Conservation (phyloP, 2,888 invertebrate genomes). For the Baccha elongata region DNA sequence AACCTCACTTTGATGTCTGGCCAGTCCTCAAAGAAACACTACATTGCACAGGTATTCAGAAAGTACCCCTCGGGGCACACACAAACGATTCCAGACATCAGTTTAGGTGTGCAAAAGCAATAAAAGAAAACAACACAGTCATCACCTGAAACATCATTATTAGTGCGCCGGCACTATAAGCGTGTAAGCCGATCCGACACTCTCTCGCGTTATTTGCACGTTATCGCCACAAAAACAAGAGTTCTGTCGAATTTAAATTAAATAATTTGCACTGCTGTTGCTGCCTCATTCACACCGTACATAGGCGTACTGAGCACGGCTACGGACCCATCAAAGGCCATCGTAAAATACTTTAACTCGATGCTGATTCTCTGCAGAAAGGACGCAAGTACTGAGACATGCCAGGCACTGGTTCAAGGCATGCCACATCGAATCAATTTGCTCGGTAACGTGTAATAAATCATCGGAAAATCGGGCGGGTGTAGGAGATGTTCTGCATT, state of each 20-base stretch:
- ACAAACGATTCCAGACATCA: constrained; percentile 39
- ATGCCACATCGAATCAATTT: constrained; percentile 75
- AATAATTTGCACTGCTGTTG: constrained; percentile 69
- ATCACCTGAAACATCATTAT: constrained; percentile 71
- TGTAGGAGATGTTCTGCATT: constrained; percentile 55
- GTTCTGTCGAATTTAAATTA: constrained; percentile 69
- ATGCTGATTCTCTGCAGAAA: constrained; percentile 1
- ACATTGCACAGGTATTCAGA: constrained; percentile 28
- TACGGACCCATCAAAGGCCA: constrained; percentile 1
- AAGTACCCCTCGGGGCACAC: constrained; percentile 35
- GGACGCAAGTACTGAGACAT: background rate
- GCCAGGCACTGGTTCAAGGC: constrained; percentile 18
- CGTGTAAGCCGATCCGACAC: constrained; percentile 42
- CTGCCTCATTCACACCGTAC: constrained; percentile 57
- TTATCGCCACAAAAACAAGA: constrained; percentile 65
- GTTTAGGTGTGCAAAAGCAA: constrained; percentile 55
- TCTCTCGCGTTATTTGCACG: constrained; percentile 59
- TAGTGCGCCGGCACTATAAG: constrained; percentile 40
- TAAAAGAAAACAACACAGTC: constrained; percentile 68
- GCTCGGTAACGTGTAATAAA: constrained; percentile 74
- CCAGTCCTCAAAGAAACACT: background rate
- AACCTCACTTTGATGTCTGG: constrained; percentile 29
- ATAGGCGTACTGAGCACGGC: background rate
- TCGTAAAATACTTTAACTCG: constrained; percentile 19
- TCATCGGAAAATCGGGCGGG: constrained; percentile 74